Base-by-base conservation (phyloP, 2,888 invertebrate genomes). In the Drosophila picticornis region DNA sequence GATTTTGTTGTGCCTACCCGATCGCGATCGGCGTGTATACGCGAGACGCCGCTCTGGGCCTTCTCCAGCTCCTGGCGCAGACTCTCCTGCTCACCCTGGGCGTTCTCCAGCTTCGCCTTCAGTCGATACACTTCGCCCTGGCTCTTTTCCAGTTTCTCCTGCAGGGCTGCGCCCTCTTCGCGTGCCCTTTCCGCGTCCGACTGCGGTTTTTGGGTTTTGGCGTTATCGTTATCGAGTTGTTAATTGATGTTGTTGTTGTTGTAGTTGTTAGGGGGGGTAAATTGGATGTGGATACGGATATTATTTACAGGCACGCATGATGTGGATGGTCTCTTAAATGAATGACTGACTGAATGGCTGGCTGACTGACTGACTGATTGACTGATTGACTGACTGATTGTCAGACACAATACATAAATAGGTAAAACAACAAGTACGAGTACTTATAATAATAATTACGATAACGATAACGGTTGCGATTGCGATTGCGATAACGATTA, bases 121-220 rank as follows among this genome's bases (percentile, higher is more conserved):
- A 98, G 94, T 93, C 98, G 96, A 92, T 98, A 98, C 43, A 98
- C 98, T 93, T 98, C 98, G 74, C 98, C 98, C 93, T 98, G 98
- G 65, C 97, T 97, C 94, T 98, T 98, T 93, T 98, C 98, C 75
- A 98, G 94, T 94, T 98, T 98, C 91, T 98, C 98, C 92, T 98
- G 98, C 69, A 98, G 94, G 22, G 96, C 96, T 56, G 97, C 95
- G 0, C 97, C 96, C 92, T 98, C 98, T 38, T 96, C 95, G 72
- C 97, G 95, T 53, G 97, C 96, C 91, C 98, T 95, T 90, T 98
- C 98, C 81, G 97, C 97, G 92, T 98, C 98, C 52, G 97, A 92
- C 93, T 93, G 80, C 67, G 69, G 60, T 72, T 60, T 25, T 55
- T 55, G 19, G 25, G 2, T 7, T 46, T 38, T 29, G 19, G 36